These are phyloP conservation scores for Stegodyphus dumicola DNA, from an alignment of 1,140 invertebrate genomes.

Conservation along the genomic window DNA sequence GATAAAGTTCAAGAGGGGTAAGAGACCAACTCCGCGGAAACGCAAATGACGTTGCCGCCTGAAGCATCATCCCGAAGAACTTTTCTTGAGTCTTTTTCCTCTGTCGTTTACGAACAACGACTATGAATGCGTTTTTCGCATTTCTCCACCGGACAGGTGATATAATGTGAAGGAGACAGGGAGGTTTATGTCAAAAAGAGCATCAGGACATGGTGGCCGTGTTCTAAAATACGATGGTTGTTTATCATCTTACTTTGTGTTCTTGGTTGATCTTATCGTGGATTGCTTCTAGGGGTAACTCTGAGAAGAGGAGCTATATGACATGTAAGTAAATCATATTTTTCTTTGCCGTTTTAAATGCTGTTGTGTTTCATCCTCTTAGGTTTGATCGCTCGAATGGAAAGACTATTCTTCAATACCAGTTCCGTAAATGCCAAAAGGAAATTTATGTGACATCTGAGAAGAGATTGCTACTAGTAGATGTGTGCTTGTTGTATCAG, in stretches of 20 bases:
- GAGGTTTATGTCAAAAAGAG: background rate
- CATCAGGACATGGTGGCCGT: constrained; percentile 1
- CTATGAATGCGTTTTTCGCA: too few species aligned
- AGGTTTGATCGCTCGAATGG: too few species aligned
- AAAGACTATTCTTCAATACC: too few species aligned
- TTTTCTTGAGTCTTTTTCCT: background rate
- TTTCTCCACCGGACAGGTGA: background rate
- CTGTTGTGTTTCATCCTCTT: too few species aligned
- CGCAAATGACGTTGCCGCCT: constrained; percentile 1
- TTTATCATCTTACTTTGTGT: constrained; percentile 40
- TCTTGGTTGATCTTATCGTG: constrained; percentile 50
- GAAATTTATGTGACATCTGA: too few species aligned
- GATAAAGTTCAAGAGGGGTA: too few species aligned
- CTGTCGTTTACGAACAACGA: background rate
- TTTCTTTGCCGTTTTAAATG: too few species aligned
- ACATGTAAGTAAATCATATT: too few species aligned
- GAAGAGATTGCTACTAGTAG: too few species aligned
- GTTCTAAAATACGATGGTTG: constrained; percentile 52
- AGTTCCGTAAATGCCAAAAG: too few species aligned
- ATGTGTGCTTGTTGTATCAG: too few species aligned
- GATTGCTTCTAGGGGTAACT: background rate
- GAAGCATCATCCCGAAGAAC: background rate
- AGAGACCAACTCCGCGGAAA: background rate
- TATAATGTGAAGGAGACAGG: background rate
- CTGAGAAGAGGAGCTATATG: too few species aligned